Evolutionary conservation across 2,113 vertebrate genomes (phyloP), one percentile per base, ranked within the genome.

Genomic region (Callipepla californica): DNA sequence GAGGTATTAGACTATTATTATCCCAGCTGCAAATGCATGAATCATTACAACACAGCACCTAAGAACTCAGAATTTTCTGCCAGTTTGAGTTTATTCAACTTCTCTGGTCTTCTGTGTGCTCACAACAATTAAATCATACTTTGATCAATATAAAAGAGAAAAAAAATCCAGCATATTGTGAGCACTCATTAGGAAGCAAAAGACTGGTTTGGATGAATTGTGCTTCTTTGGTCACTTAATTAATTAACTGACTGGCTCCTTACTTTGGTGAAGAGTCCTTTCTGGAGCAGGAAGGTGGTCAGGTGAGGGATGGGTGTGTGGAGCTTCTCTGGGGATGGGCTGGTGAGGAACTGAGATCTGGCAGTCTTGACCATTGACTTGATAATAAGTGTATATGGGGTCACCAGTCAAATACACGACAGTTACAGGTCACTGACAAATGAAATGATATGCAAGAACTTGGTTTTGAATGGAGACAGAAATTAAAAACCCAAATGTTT

Each of bases 61-160:
- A 86, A 87, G 86, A 40, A 13, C 11, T 67, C 70, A 69, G 65
- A 84, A 86, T 92, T 18, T 45, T 70, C 87, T 88, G 44, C 61
- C 77, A 66, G 80, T 72, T 93, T 95, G 77, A 92, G 88, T 97
- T 81, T n/a, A 73, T 38, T 25, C 30, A 69, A 55, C 23, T 81
- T 87, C 62, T 80, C 80, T 68, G 57, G 32, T 92, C 79, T 96
- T 96, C 85, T 85, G 80, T 38, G 67, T 79, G 81, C 73, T 95
- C 83, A 59, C 87, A 87, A 96, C 94, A 96, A 97, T 96, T 95
- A 97, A 97, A 96, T 90, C 87, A 93, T 59, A 97, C 66, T 93
- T 95, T 95, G 94, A 95, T 95, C 94, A 96, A 97, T 85, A 85
- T 84, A 72, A 89, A 94, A 90, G 61, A 89, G 61, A 30, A n/a